Percentiles rank a stretch among this genome's conserved stretches.
Evolutionary conservation across 2,797 vertebrate genomes (phyloP).

Genomic region (Gymnothorax reevesii): DNA sequence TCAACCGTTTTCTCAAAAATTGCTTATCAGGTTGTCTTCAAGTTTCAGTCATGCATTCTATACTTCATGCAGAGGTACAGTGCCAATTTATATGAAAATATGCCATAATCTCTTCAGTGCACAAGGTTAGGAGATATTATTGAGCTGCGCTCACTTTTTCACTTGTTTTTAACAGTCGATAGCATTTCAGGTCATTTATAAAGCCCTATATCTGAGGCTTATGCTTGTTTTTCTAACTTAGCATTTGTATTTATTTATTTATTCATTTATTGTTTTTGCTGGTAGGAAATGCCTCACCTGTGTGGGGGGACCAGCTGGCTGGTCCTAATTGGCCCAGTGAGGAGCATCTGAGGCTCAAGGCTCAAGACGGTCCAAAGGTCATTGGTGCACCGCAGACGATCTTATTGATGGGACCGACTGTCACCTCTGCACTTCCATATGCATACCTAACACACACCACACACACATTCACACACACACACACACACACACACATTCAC

Average conservation of each 20-base stretch:
- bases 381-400: conserved; percentile 28
- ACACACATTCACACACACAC: too few species aligned
- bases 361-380: conserved; percentile 65
- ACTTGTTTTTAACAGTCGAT: neutral
- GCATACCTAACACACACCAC: neutral
- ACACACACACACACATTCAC: neutral
- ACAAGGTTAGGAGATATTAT: too few species aligned
- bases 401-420: conserved; percentile 58
- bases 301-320: neutral
- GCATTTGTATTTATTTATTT: neutral
- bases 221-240: neutral
- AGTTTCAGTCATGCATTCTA: too few species aligned
- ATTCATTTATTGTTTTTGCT: neutral
- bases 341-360: conserved; percentile 62
- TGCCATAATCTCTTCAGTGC: too few species aligned
- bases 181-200: neutral
- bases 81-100: too few species aligned
- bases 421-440: conserved; percentile 21
- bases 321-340: conserved; percentile 77
- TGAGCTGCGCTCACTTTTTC: too few species aligned
- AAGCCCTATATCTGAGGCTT: neutral
- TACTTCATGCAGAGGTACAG: too few species aligned
- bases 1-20: too few species aligned
- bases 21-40: too few species aligned
- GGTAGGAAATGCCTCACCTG: neutral